Evolutionary conservation across 2,888 invertebrate species (phyloP).

Genomic region (Lithophane socia): DNA sequence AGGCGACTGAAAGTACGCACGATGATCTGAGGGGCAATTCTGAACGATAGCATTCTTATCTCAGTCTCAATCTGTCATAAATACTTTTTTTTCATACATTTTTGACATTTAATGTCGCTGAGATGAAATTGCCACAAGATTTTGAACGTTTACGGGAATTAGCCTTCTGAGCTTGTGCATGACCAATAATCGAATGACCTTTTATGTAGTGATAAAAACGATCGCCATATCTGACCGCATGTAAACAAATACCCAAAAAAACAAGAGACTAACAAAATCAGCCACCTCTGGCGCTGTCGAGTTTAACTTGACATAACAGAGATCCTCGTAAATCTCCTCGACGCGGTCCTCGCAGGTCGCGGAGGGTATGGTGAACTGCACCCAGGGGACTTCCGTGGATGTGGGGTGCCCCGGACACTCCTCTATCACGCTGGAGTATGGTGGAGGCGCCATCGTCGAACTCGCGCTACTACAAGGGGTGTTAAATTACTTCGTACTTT

Average conservation of each 20-base stretch:
- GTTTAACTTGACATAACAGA: constrained; percentile 96
- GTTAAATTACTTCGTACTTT: constrained; percentile 55
- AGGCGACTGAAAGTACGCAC: not conserved
- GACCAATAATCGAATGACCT: not conserved
- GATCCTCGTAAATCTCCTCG: constrained; percentile 96
- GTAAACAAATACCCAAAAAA: constrained; percentile 40
- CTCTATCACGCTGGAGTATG: constrained; percentile 72
- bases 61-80: not conserved
- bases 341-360: constrained; percentile 91
- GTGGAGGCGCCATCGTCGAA: constrained; percentile 76
- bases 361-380: constrained; percentile 92
- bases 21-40: not conserved
- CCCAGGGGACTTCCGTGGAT: constrained; percentile 90
- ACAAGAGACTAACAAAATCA: constrained; percentile 57
- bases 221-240: constrained; percentile 43
- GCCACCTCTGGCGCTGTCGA: constrained; percentile 92
- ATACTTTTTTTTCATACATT: not conserved
- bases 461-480: constrained; percentile 78
- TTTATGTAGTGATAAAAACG: not conserved
- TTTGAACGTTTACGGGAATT: not conserved
- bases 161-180: not conserved
- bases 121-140: not conserved
- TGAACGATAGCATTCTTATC: not conserved
- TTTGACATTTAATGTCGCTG: not conserved
- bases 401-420: constrained; percentile 71